Conservation (phyloP, 2,797 vertebrate species). For the Carcharodon carcharias region DNA sequence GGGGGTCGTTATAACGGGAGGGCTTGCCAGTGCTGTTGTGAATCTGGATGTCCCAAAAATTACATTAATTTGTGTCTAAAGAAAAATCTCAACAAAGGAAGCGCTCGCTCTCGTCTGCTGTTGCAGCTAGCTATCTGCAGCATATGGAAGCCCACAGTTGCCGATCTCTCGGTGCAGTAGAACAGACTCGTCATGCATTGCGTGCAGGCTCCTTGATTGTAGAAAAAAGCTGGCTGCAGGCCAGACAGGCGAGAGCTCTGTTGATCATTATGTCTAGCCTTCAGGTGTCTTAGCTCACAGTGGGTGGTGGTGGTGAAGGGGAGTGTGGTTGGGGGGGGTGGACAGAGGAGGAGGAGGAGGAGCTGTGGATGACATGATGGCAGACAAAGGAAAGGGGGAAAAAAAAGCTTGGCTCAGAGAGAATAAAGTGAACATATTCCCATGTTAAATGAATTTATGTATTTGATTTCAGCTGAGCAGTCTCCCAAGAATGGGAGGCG, state of each 20-base stretch:
- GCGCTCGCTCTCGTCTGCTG: neutral
- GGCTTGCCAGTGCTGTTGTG: neutral
- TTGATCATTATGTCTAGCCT: constrained; percentile 90
- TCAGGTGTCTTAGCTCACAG: constrained; percentile 84
- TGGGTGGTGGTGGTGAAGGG: constrained; percentile 61
- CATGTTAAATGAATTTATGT: constrained; percentile 48
- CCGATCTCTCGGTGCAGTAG: constrained; percentile 52
- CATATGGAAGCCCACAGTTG: neutral
- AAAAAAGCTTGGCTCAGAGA: constrained; percentile 23
- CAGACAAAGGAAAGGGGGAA: constrained; percentile 75
- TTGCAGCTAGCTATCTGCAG: neutral
- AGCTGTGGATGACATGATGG: constrained; percentile 70
- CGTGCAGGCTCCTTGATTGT: constrained; percentile 66
- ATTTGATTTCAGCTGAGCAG: neutral
- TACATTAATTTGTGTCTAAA: neutral
- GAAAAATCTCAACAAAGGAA: neutral
- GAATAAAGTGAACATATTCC: constrained; percentile 39
- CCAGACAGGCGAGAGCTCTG: constrained; percentile 80
- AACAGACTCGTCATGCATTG: constrained; percentile 58
- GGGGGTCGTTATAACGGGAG: neutral
- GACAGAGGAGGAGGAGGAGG: constrained; percentile 65
- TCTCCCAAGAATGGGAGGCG: neutral
- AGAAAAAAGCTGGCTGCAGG: constrained; percentile 64
- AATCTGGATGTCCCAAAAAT: neutral
- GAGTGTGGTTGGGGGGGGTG: constrained; percentile 54